Conservation (phyloP, 2,888 invertebrate genomes). For the Cosmopolites sordidus region DNA sequence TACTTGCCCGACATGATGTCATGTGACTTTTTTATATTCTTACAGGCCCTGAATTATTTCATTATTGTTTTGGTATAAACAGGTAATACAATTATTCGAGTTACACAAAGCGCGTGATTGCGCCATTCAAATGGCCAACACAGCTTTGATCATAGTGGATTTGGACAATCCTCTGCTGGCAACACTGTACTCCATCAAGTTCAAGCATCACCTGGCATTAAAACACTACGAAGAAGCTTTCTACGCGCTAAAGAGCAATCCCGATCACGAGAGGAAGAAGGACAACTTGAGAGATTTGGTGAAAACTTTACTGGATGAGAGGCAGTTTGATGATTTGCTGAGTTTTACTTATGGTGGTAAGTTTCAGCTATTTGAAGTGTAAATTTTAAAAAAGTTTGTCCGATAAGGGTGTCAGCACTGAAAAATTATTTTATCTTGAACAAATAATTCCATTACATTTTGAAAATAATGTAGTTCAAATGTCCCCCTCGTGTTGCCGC, state of each 20-base stretch:
- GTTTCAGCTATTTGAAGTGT: too few species aligned
- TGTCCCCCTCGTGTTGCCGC: too few species aligned
- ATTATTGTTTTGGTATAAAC: too few species aligned
- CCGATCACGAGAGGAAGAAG: conserved; percentile 62
- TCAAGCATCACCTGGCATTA: conserved; percentile 68
- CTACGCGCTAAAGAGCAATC: conserved; percentile 65
- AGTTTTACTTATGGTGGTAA: conserved; percentile 59
- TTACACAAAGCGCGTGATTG: conserved; percentile 76
- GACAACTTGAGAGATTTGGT: conserved; percentile 74
- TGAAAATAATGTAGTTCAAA: too few species aligned
- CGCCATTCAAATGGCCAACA: conserved; percentile 73
- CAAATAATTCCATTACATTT: too few species aligned
- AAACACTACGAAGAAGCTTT: conserved; percentile 72
- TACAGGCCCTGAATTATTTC: too few species aligned
- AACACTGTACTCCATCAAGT: conserved; percentile 72
- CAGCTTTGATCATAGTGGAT: conserved; percentile 66
- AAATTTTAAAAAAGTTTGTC: too few species aligned
- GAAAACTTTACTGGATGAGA: conserved; percentile 65
- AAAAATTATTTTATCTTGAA: too few species aligned
- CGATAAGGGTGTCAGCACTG: too few species aligned
- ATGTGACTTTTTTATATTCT: too few species aligned
- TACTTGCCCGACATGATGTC: too few species aligned
- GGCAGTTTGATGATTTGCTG: conserved; percentile 61
- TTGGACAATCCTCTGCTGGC: conserved; percentile 73
- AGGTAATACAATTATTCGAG: conserved; percentile 84